A percentile compares a stretch with the other conserved stretches of the same genome.
Evolutionary conservation across 2,797 vertebrate genomes (phyloP).

Genomic region (Galagoides demidoff): DNA sequence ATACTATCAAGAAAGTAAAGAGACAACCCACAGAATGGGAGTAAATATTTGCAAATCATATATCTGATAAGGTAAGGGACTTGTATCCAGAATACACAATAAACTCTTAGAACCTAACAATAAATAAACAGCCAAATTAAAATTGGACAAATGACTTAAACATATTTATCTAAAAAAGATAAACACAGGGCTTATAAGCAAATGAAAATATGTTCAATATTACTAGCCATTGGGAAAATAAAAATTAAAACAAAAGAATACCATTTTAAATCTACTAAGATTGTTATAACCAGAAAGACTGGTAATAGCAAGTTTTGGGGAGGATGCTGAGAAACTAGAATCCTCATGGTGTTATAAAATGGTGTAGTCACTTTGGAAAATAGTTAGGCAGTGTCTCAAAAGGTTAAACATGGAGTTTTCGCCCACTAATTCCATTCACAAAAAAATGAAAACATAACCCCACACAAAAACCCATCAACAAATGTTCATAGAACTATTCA

Average conservation of each 20-base stretch:
- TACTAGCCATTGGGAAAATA: not conserved
- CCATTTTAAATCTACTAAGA: not conserved
- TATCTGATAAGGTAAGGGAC: not conserved
- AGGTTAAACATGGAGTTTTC: not conserved
- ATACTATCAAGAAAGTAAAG: not conserved
- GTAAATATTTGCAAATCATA: not conserved
- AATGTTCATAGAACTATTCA: not conserved
- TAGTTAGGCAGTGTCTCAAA: not conserved
- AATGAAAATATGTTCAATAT: not conserved
- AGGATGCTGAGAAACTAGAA: not conserved
- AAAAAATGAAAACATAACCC: not conserved
- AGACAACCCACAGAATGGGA: not conserved
- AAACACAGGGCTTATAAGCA: not conserved
- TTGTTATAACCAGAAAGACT: not conserved
- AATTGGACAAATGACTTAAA: not conserved
- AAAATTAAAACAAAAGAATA: not conserved
- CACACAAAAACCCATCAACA: not conserved
- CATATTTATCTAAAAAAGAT: slow-evolving; percentile 19
- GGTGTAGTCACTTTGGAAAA: not conserved
- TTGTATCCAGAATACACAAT: not conserved
- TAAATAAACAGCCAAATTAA: not conserved
- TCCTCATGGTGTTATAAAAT: not conserved
- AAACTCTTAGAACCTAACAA: not conserved
- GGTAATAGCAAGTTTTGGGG: not conserved
- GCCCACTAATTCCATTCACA: not conserved